A percentile compares a stretch with the other conserved stretches of the same genome.
Evolutionary conservation across 2,888 invertebrate genomes (phyloP).

Genomic region (Metellina segmentata): DNA sequence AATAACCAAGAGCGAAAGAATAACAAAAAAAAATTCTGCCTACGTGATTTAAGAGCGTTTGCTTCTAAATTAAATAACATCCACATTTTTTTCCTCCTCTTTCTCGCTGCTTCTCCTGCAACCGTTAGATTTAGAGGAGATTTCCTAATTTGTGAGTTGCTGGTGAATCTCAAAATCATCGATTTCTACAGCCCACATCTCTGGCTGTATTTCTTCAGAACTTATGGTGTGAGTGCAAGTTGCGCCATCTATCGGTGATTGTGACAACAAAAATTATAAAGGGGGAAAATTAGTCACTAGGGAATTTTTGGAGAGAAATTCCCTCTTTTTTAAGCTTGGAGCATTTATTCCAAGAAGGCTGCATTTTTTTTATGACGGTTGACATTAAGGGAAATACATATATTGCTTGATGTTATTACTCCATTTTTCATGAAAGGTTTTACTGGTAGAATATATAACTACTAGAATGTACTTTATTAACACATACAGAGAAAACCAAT

Average conservation of each 20-base stretch:
- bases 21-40: neutral
- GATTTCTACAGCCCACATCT: conserved; percentile 35
- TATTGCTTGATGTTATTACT: neutral
- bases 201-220: neutral
- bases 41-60: conserved; percentile 69
- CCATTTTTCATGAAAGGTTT: neutral
- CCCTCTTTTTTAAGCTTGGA: neutral
- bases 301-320: conserved; percentile 16
- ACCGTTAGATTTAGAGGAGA: conserved; percentile 53
- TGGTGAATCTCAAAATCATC: conserved; percentile 74
- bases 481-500: too few species aligned
- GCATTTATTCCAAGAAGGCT: conserved; percentile 26
- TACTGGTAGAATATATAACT: too few species aligned
- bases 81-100: conserved; percentile 39
- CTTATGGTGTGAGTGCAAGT: neutral
- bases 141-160: conserved; percentile 69
- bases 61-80: conserved; percentile 72
- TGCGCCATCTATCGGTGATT: conserved; percentile 48
- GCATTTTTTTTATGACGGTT: conserved; percentile 17
- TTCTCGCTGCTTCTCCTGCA: neutral
- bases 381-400: neutral
- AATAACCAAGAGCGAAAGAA: conserved; percentile 3
- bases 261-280: conserved; percentile 29
- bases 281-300: neutral
- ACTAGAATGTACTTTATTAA: too few species aligned